Evolutionary conservation across 2,888 invertebrate genomes (phyloP), one percentile per base, ranked within the genome.

Genomic region (Belgica antarctica): DNA sequence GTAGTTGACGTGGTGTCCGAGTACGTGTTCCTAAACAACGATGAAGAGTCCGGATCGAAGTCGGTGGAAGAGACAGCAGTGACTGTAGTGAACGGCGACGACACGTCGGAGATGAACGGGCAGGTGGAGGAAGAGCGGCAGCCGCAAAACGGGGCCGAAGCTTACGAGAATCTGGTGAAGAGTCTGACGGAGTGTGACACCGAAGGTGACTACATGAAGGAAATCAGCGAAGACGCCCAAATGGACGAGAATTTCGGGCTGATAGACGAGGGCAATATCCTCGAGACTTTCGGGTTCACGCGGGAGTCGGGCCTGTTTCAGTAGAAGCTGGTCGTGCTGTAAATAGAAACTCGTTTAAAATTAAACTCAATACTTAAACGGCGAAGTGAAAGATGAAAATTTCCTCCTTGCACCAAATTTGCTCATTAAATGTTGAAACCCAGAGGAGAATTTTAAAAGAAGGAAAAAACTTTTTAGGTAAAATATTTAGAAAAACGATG

Each of bases 111-210:
- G 28, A 57, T 62, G n/a, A 62, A 70, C 36, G 62, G 62, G 31
- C 31, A 62, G 66, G 73, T 73, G 36, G 72, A 73, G 19, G 73
- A 73, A 31, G 73, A 73, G 25, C 27, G 24, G 5, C 41, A 25
- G 1, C 25, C 65, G 19, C 68, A 70, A 25, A 61, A 61, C 28
- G 70, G 70, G 2, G 70, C 70, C 1, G 59, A 61, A 46, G 70
- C 70, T 7, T 70, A 70, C 15, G 70, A 70, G 8, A 61, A 70
- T 59, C 47, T 70, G 19, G 70, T 70, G 27, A 70, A 61, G 22
- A 70, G 70, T 61, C 28, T 65, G 19, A 24, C 31, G 10, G 68
- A 68, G 31, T 41, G 28, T n/a, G 66, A 66, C 25, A 15, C 15
- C 19, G 66, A 52, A 1, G 7, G 24, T 17, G 68, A 68, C 31